phyloP scores from a whole-genome alignment of 2,113 vertebrate genomes.

The Semicossyphus pulcher region DNA sequence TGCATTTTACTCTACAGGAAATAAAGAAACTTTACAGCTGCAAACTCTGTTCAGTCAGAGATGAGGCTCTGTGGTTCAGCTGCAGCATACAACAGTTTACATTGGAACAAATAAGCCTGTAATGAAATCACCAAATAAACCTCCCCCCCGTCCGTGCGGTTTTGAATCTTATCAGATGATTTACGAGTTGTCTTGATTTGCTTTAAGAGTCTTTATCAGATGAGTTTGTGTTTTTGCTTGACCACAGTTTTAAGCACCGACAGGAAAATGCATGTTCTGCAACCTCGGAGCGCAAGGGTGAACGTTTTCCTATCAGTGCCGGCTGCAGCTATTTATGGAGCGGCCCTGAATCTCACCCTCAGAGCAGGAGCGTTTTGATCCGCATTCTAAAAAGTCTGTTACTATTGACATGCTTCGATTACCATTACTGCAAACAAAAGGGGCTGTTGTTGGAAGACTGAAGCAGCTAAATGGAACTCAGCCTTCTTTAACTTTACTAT shows the following conservation, averaged over 20 bases:
- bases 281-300: neutral
- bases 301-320: neutral
- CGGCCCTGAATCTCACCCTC: neutral
- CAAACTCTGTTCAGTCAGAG: no score
- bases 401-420: no score
- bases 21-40: no score
- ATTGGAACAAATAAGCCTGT: neutral
- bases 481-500: no score
- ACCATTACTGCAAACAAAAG: no score
- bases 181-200: conserved; percentile 1
- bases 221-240: conserved; percentile 6
- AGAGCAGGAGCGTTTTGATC: neutral
- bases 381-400: no score
- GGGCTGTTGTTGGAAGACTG: no score
- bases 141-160: neutral
- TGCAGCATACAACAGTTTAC: no score
- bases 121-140: neutral
- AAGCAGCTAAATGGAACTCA: no score
- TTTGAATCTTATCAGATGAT: conserved; percentile 23
- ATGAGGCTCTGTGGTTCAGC: no score
- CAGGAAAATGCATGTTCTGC: neutral
- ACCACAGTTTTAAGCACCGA: neutral
- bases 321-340: neutral
- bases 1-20: neutral
- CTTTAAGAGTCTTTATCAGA: conserved; percentile 22